Base-by-base conservation (phyloP, 2,113 vertebrate genomes). In the Pitta sordida region DNA sequence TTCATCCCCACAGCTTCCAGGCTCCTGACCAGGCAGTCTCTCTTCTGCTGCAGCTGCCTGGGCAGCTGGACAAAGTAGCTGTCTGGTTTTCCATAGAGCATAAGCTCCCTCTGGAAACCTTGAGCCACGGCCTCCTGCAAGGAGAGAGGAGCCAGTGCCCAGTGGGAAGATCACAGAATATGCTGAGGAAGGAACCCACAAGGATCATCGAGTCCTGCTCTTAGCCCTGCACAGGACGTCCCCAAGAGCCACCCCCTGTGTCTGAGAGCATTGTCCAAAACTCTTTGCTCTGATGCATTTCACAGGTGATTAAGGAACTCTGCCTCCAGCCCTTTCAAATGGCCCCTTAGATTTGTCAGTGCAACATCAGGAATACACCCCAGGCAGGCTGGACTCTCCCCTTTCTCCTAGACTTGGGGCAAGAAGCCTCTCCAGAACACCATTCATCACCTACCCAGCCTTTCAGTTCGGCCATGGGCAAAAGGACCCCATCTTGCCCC, bases 11-110 rank as follows among this genome's bases (percentile, higher is more conserved):
- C 97, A 0, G 96, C 96, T 89, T 92, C 83, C 91, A 99, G 97
- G 80, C 98, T 98, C 7, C 44, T 87, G 5, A 98, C 93, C 95
- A 99, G 95, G 84, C 96, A 98, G 76, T 98, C 97, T 7, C 99
- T 98, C 88, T 98, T 98, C 52, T 63, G 93, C 71, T 98, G 98
- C 76, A 99, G 80, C 78, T 83, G 82, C 20, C 90, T 91, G 2
- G 98, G 97, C 65, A 99, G 86, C 69, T 98, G 98, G 69, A 97
- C 44, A 11, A 99, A 99, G 96, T 99, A 99, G 97, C 99, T 99
- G 32, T 98, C 98, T 18, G 98, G 97, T 26, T 97, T 97, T 88
- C 98, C 98, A 0, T 98, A 98, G 44, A 87, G 64, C 26, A 87
- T 96, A 6, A 98, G 94, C 86, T 99, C 99, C 65, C 96, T 97